These are phyloP conservation scores for Magallana angulata DNA, from an alignment of 1,140 invertebrate genomes.

Conservation along the genomic window DNA sequence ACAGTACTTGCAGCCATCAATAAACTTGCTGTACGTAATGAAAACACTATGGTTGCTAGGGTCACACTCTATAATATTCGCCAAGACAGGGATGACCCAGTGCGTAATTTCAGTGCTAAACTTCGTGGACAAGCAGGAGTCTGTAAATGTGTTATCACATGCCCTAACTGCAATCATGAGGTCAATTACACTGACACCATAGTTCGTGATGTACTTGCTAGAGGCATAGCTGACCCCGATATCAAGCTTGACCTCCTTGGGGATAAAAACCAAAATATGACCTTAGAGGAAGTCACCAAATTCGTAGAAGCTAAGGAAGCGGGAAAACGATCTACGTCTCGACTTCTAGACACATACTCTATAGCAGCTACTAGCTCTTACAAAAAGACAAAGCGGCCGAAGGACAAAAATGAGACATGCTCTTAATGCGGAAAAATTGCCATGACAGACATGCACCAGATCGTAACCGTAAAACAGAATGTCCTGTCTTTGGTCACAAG, in stretches of 20 bases:
- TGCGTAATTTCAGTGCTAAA: constrained; percentile 51
- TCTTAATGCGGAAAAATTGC: constrained; percentile 50
- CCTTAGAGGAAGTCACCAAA: constrained; percentile 52
- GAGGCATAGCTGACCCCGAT: constrained; percentile 39
- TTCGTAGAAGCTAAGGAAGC: constrained; percentile 60
- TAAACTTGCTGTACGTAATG: constrained; percentile 55
- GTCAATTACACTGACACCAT: constrained; percentile 60
- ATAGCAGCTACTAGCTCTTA: constrained; percentile 47
- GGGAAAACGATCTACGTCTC: constrained; percentile 56
- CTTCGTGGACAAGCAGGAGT: constrained; percentile 39
- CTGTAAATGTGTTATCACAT: constrained; percentile 37
- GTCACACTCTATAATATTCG: constrained; percentile 60
- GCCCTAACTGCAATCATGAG: constrained; percentile 39
- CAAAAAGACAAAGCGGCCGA: background rate
- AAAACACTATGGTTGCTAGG: constrained; percentile 62
- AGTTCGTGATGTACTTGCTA: constrained; percentile 45
- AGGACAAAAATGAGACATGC: constrained; percentile 2
- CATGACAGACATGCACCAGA: constrained; percentile 39
- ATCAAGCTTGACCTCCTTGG: constrained; percentile 59
- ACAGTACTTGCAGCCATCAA: constrained; percentile 57
- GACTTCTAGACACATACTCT: constrained; percentile 37
- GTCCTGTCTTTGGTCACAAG: constrained; percentile 51
- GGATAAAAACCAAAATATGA: constrained; percentile 57
- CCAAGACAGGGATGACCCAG: constrained; percentile 59
- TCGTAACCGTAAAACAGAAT: constrained; percentile 24